Evolutionary conservation across 1,140 invertebrate genomes (phyloP).

Genomic region (Drosophila pallidifrons): DNA sequence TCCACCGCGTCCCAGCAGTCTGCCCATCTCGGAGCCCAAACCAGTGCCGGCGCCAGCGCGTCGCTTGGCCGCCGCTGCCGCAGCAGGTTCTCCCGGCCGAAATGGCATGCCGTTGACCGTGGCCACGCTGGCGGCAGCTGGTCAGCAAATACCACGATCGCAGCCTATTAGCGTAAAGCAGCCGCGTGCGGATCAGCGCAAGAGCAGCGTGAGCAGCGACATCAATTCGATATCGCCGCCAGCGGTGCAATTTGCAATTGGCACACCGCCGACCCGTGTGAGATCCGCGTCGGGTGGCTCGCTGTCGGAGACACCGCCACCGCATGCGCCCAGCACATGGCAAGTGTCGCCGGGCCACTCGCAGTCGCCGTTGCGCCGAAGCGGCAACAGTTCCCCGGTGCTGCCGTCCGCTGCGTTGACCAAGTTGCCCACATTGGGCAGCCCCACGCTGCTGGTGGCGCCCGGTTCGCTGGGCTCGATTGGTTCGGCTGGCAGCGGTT

Average conservation of each 20-base stretch:
- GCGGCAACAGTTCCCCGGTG: conserved; percentile 90
- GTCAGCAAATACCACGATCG: conserved; percentile 89
- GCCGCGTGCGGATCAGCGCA: conserved; percentile 87
- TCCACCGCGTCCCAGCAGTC: conserved; percentile 89
- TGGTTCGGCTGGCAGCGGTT: conserved; percentile 83
- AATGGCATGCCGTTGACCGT: conserved; percentile 55
- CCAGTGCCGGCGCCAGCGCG: conserved; percentile 91
- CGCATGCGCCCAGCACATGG: conserved; percentile 90
- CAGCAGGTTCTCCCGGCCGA: conserved; percentile 53
- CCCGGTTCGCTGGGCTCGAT: conserved; percentile 86
- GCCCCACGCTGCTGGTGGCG: conserved; percentile 86
- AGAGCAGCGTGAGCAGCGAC: conserved; percentile 88
- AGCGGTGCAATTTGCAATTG: conserved; percentile 94
- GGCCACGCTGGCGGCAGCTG: conserved; percentile 54
- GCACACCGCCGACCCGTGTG: conserved; percentile 91
- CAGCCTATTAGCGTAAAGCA: conserved; percentile 92
- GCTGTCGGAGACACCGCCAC: conserved; percentile 90
- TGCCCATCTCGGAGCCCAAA: conserved; percentile 91
- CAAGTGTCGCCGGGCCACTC: conserved; percentile 88
- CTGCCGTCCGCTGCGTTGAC: conserved; percentile 87
- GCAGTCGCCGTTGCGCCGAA: conserved; percentile 90
- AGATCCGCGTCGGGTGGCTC: conserved; percentile 89
- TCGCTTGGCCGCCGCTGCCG: conserved; percentile 59
- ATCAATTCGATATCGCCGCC: conserved; percentile 96
- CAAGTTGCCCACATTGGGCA: conserved; percentile 87